Conservation (phyloP, 2,797 vertebrate species). For the Hybognathus amarus region DNA sequence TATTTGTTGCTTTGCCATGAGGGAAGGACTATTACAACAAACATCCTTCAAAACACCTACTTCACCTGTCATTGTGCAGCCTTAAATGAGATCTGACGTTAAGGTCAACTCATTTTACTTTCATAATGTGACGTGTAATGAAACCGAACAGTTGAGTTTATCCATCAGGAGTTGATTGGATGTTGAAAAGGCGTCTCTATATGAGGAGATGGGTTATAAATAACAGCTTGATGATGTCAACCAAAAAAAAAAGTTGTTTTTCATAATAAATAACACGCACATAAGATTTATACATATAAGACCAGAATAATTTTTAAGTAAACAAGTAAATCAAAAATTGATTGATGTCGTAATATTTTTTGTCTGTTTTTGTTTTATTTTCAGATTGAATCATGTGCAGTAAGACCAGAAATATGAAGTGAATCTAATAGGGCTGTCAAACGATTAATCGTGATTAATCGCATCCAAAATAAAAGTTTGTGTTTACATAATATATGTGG, state of each 20-base stretch:
- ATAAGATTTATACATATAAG: background rate
- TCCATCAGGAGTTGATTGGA: background rate
- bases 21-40: constrained; percentile 14
- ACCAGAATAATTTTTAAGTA: background rate
- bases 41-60: constrained; percentile 9
- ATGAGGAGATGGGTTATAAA: background rate
- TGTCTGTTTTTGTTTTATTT: no score
- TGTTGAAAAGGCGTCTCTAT: background rate
- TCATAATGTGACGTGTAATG: background rate
- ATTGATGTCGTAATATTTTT: background rate
- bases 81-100: background rate
- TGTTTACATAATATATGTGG: no score
- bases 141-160: background rate
- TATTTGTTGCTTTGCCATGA: constrained; percentile 10
- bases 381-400: background rate
- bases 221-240: background rate
- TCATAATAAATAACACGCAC: no score
- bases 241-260: no score
- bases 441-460: no score
- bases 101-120: background rate
- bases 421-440: background rate
- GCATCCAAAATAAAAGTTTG: no score
- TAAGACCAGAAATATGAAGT: background rate
- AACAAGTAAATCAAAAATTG: background rate
- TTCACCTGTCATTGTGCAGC: background rate